Conservation (phyloP, 1,140 invertebrate species). For the Pseudomyrmex concolor region DNA sequence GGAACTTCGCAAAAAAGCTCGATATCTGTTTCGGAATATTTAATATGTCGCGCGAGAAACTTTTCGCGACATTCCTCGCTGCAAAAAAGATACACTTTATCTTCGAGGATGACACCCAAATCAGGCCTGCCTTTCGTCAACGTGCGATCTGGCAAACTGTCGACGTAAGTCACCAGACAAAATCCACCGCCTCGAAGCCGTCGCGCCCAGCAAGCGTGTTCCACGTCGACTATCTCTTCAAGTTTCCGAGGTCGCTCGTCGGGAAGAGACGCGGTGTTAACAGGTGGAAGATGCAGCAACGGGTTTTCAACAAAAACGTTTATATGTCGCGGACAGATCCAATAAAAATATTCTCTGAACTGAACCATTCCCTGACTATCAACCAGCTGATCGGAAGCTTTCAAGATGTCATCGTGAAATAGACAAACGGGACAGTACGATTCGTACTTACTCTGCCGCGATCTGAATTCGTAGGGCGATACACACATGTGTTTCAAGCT, state of each 20-base stretch:
- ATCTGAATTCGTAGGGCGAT: slow-evolving; percentile 84
- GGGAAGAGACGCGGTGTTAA: slow-evolving; percentile 81
- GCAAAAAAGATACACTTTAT: slow-evolving; percentile 86
- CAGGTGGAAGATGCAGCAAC: slow-evolving; percentile 75
- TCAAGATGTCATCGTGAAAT: slow-evolving; percentile 78
- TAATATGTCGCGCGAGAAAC: slow-evolving; percentile 83
- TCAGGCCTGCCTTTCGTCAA: slow-evolving; percentile 81
- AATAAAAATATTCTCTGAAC: slow-evolving; percentile 85
- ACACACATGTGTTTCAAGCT: slow-evolving; percentile 81
- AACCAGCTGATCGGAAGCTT: slow-evolving; percentile 79
- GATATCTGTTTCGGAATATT: slow-evolving; percentile 82
- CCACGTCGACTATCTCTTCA: slow-evolving; percentile 76
- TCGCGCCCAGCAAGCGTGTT: slow-evolving; percentile 69
- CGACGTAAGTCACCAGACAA: slow-evolving; percentile 87
- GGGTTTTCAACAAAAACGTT: slow-evolving; percentile 82
- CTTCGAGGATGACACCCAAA: slow-evolving; percentile 81
- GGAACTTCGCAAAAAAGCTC: slow-evolving; percentile 80
- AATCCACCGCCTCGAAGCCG: slow-evolving; percentile 84
- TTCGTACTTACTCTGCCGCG: slow-evolving; percentile 83
- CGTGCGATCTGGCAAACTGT: slow-evolving; percentile 82
- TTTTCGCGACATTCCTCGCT: slow-evolving; percentile 82
- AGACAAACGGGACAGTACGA: slow-evolving; percentile 86
- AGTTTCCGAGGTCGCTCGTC: slow-evolving; percentile 82
- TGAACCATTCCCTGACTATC: slow-evolving; percentile 86
- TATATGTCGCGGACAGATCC: slow-evolving; percentile 86